Percentiles rank a stretch among this genome's conserved stretches.
Conservation (phyloP, 2,113 vertebrate species). For the Gopherus evgoodei region DNA sequence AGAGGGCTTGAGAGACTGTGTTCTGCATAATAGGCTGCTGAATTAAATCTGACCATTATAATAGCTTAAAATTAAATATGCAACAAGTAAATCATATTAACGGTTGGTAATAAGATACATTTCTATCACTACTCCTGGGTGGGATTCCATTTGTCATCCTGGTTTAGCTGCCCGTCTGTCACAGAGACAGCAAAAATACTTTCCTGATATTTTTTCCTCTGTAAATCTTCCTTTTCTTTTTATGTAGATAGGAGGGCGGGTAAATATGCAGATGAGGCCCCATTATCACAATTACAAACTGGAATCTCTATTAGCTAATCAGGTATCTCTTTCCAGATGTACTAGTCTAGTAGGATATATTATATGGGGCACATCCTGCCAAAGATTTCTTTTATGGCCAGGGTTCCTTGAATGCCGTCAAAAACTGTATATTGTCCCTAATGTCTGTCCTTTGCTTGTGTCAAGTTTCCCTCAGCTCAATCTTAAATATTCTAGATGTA, state of each 20-base stretch:
- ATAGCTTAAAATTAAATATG: not conserved
- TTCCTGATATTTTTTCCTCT: not conserved
- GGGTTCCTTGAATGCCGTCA: not conserved
- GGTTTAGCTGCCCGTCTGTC: not conserved
- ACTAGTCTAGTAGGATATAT: not conserved
- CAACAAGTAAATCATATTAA: not conserved
- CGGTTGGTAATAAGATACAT: not conserved
- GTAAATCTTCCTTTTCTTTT: not conserved
- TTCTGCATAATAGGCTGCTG: not conserved
- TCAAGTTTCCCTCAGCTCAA: not conserved
- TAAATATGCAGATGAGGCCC: not conserved
- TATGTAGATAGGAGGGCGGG: not conserved
- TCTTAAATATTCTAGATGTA: not conserved
- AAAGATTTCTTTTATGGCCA: not conserved
- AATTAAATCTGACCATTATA: not conserved
- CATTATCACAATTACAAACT: too few species aligned
- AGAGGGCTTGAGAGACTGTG: not conserved
- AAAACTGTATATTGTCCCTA: not conserved
- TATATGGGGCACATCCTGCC: not conserved
- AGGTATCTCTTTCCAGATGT: not conserved
- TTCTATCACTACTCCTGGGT: not conserved
- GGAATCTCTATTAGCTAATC: not conserved
- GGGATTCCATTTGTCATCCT: not conserved
- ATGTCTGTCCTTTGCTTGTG: not conserved
- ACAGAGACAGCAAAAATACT: not conserved